Evolutionary conservation across 2,797 vertebrate genomes (phyloP), one percentile per base, ranked within the genome.

Genomic region (Eulemur albifrons): DNA sequence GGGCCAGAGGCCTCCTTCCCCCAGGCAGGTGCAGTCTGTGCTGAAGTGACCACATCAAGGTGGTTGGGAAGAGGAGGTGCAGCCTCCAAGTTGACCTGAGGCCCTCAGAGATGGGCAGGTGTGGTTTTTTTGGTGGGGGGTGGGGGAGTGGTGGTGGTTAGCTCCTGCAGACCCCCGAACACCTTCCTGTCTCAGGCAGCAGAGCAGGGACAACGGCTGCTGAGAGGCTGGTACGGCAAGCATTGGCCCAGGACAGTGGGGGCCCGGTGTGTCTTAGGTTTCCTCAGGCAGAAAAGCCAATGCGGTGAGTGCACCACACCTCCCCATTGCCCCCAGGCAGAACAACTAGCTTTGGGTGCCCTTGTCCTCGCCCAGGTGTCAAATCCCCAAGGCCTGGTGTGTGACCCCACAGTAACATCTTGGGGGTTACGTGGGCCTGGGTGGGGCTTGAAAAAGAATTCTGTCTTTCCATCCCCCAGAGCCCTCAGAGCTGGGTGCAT

Each of bases 271-370:
- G 9, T 15, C 52, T 61, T 30, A 13, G 79, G 61, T 40, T 61
- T 79, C 17, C 32, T 70, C 57, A 38, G 61, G 70, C 4, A 52
- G 48, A 32, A 79, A 70, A 40, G 30, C 59, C 76, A 61, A 5
- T 9, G 27, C 70, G 8, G n/a, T 25, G 50, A 52, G 40, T 15
- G 87, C 52, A 4, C 17, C 0, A 2, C 5, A 0, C 4, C 15
- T 17, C 50, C 17, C 63, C 17, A 17, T 17, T 4, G 0, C 30
- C 67, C 27, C 5, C 23, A 2, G 0, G 14, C 21, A 15, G 32
- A 25, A 25, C 23, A 10, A 1, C 23, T 2, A 12, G 73, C 5
- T 15, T 2, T 14, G 4, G 38, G 30, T 48, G 25, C 54, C 80
- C 57, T 54, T 3, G 18, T 54, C 35, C 32, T 21, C 27, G 59